Conservation (phyloP, 2,113 vertebrate species). For the Chitala chitala region DNA sequence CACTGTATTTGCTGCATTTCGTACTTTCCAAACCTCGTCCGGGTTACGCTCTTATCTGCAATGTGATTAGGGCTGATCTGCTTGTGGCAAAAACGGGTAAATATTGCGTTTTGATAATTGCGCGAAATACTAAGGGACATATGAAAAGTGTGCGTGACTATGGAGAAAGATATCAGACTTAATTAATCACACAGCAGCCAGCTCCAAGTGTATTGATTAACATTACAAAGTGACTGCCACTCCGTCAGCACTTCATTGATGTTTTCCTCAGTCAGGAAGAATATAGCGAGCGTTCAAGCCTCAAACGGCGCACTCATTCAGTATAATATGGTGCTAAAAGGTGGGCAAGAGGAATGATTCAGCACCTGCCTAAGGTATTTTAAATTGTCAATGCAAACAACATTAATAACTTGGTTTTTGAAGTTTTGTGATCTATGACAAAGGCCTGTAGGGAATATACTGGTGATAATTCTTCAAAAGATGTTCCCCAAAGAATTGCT, state of each 20-base stretch:
- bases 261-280: neutral
- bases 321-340: neutral
- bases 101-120: neutral
- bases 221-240: neutral
- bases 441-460: neutral
- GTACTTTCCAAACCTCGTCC: too few species aligned
- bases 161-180: neutral
- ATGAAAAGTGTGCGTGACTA: neutral
- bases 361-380: neutral
- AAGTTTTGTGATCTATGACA: neutral
- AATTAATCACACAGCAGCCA: conserved; percentile 1
- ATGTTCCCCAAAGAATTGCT: neutral
- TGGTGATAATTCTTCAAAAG: neutral
- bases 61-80: conserved; percentile 2
- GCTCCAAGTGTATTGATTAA: conserved; percentile 6
- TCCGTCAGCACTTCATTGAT: conserved; percentile 1
- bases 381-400: neutral
- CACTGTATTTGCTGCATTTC: too few species aligned
- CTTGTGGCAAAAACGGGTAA: neutral
- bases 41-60: too few species aligned
- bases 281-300: conserved; percentile 2
- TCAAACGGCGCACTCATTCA: neutral
- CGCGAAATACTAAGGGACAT: neutral
- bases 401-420: neutral
- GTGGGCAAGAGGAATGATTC: neutral